These are phyloP conservation scores for Nasonia vitripennis DNA, from an alignment of 1,140 invertebrate species.

Conservation along the genomic window DNA sequence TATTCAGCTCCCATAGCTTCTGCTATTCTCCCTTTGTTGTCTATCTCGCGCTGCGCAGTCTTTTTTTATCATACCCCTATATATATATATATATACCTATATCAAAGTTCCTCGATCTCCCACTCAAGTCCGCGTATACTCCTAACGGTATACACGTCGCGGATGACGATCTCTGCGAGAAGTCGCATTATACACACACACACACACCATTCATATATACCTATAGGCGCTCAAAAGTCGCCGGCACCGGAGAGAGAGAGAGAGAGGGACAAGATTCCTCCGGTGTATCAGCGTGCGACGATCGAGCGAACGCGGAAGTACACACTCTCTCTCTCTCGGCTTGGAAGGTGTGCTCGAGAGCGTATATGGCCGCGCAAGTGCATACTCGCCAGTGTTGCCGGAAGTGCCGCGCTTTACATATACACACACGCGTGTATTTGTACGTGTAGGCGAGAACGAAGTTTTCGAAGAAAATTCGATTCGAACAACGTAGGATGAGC, in stretches of 20 bases:
- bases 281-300: conserved; percentile 49
- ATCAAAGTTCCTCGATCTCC: not conserved
- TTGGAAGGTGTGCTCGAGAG: not conserved
- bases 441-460: not conserved
- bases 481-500: not conserved
- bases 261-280: not conserved
- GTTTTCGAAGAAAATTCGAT: too few species aligned
- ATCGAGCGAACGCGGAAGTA: conserved; percentile 52
- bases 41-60: too few species aligned
- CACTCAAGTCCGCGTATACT: not conserved
- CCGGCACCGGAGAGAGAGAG: too few species aligned
- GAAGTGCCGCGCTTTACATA: not conserved
- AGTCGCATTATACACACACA: not conserved
- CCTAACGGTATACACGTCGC: conserved; percentile 24
- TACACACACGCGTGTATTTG: too few species aligned
- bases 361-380: not conserved
- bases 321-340: conserved; percentile 37
- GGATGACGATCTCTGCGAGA: conserved; percentile 4
- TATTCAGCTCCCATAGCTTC: conserved; percentile 6
- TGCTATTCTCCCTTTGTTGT: conserved; percentile 8
- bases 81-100: not conserved
- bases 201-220: not conserved
- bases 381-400: not conserved
- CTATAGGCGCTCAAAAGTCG: not conserved
- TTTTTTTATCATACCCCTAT: not conserved